Conservation (phyloP, 2,888 invertebrate species). For the Palloptera scutellata region DNA sequence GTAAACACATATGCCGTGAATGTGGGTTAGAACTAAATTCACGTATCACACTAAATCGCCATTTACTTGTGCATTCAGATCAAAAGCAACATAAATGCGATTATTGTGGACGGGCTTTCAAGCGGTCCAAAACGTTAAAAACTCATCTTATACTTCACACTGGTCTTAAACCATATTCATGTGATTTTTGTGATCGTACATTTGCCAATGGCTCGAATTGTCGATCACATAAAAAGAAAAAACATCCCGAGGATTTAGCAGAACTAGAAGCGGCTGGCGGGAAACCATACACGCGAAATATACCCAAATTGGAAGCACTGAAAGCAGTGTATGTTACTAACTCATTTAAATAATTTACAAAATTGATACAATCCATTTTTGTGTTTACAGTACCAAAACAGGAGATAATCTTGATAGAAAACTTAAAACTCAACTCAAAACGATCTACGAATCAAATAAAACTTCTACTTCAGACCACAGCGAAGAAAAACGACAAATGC, state of each 20-base stretch:
- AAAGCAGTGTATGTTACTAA: slow-evolving; percentile 56
- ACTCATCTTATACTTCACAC: slow-evolving; percentile 63
- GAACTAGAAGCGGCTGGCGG: slow-evolving; percentile 60
- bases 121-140: slow-evolving; percentile 62
- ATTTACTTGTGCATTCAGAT: slow-evolving; percentile 59
- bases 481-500: too few relatives aligned
- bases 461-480: too few relatives aligned
- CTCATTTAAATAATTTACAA: not conserved
- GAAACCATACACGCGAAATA: slow-evolving; percentile 57
- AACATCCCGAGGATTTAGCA: slow-evolving; percentile 62
- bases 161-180: slow-evolving; percentile 61
- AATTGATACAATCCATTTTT: not conserved
- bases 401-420: slow-evolving; percentile 56
- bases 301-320: slow-evolving; percentile 62
- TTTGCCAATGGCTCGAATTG: slow-evolving; percentile 64
- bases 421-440: slow-evolving; percentile 38
- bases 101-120: slow-evolving; percentile 60
- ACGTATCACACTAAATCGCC: slow-evolving; percentile 54
- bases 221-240: slow-evolving; percentile 62
- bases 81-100: slow-evolving; percentile 60
- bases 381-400: slow-evolving; percentile 49
- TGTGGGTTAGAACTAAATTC: slow-evolving; percentile 59
- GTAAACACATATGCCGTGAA: slow-evolving; percentile 57
- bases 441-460: too few relatives aligned
- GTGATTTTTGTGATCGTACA: slow-evolving; percentile 63